Conservation (phyloP, 2,113 vertebrate genomes). For the Albula glossodonta region DNA sequence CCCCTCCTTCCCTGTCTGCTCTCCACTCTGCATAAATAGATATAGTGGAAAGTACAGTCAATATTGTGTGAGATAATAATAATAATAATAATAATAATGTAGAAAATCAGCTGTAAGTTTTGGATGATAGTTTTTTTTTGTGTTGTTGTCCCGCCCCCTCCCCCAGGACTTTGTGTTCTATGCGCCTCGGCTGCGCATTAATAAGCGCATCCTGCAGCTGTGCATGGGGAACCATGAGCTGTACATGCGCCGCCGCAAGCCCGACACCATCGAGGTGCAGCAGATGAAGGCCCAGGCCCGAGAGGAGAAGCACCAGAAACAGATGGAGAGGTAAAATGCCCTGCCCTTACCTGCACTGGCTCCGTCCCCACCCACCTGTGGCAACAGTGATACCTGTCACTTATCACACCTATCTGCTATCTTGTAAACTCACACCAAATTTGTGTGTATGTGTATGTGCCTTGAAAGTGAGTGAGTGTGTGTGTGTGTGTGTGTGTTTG, state of each 20-base stretch:
- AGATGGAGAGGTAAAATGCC: conserved; percentile 78
- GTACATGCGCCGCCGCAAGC: conserved; percentile 94
- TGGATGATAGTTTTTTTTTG: too few relatives aligned
- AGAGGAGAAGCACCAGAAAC: conserved; percentile 90
- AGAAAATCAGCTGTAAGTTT: too few relatives aligned
- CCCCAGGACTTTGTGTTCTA: conserved; percentile 94
- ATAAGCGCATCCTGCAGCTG: conserved; percentile 94
- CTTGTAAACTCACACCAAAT: too few relatives aligned
- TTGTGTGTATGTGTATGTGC: neutral
- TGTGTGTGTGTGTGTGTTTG: neutral
- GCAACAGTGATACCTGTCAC: neutral
- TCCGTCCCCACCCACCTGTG: too few relatives aligned
- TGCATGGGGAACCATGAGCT: conserved; percentile 98
- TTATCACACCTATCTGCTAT: too few relatives aligned
- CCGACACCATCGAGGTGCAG: conserved; percentile 95
- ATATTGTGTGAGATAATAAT: too few relatives aligned
- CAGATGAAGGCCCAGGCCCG: conserved; percentile 96
- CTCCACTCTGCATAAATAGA: neutral
- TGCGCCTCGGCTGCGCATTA: conserved; percentile 88
- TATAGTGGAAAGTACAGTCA: too few relatives aligned
- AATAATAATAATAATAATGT: too few relatives aligned
- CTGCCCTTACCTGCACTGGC: too few relatives aligned
- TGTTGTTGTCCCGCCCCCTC: neutral
- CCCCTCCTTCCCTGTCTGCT: neutral
- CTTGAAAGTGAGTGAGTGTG: neutral